A percentile compares a stretch with the other conserved stretches of the same genome.
Conservation (phyloP, 2,113 vertebrate species). For the Mesembrinibis cayennensis region DNA sequence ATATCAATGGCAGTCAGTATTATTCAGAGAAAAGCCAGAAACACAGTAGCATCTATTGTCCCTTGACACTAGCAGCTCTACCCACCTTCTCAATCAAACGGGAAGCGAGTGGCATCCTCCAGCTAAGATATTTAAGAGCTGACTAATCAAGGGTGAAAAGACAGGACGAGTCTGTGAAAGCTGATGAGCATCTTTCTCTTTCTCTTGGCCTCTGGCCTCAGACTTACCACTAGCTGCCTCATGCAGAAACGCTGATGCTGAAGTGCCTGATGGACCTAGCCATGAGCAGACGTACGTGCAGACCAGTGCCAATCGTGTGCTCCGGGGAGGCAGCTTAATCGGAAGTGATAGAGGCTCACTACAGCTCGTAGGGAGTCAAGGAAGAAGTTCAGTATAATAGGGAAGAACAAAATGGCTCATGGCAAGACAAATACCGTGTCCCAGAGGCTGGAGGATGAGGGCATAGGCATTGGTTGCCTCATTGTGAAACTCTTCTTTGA, state of each 20-base stretch:
- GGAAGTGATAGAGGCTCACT: neutral
- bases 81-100: neutral
- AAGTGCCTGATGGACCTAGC: neutral
- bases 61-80: neutral
- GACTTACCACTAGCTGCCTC: neutral
- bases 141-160: slow-evolving; percentile 8
- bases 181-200: neutral
- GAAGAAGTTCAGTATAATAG: neutral
- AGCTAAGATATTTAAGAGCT: neutral
- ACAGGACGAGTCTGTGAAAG: neutral
- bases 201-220: neutral
- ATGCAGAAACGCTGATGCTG: neutral
- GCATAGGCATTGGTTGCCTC: neutral
- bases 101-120: neutral
- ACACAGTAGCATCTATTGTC: neutral
- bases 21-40: neutral
- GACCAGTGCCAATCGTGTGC: neutral
- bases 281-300: neutral
- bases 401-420: neutral
- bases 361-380: neutral
- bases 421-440: neutral
- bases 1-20: neutral
- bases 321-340: neutral
- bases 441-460: neutral
- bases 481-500: neutral